Base-by-base conservation (phyloP, 2,888 invertebrate species). In the Drosophila nr. perissopoda region DNA sequence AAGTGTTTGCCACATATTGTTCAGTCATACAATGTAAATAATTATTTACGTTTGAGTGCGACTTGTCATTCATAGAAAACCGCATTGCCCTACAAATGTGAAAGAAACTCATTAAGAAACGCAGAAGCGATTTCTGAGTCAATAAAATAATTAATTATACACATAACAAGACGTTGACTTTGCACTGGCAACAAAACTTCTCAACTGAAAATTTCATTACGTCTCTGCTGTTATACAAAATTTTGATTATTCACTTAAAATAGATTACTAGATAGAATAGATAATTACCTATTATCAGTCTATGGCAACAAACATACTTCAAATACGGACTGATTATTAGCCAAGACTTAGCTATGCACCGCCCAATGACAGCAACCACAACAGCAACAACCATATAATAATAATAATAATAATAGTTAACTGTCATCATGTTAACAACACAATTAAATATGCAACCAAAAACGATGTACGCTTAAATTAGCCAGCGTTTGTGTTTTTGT, bases 381-480 rank as follows among this genome's bases (percentile, higher is more conserved):
- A 51, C 27, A 54, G 25, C 38, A 38, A 16, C 52, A 34, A 21
- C 45, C 13, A 45, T 7, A 45, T 13, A 45, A 42, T 42, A 21
- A 42, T 6, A 66, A 38, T 45, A 40, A 21, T 38, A 70, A 52
- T 40, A 66, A 60, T 64, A 73, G 60, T 54, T 31, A 75, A 51
- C 58, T 62, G 59, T 61, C 73, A 69, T 65, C 66, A 60, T 56
- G 60, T 42, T 63, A 70, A 59, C 65, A 84, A 65, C 82, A 87
- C 89, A 87, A 89, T 86, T 87, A 82, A 79, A 70, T 75, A 79
- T 79, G 75, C 83, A 85, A 68, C 80, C 88, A 73, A 87, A 89
- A 82, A 74, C 86, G 73, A 84, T 87, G 78, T 76, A 87, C 88
- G 82, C 85, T 85, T 87, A 82, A 85, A 89, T 85, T 85, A 87